A percentile compares a stretch with the other conserved stretches of the same genome.
Conservation (phyloP, 2,888 invertebrate genomes). For the Hypomecis punctinalis region DNA sequence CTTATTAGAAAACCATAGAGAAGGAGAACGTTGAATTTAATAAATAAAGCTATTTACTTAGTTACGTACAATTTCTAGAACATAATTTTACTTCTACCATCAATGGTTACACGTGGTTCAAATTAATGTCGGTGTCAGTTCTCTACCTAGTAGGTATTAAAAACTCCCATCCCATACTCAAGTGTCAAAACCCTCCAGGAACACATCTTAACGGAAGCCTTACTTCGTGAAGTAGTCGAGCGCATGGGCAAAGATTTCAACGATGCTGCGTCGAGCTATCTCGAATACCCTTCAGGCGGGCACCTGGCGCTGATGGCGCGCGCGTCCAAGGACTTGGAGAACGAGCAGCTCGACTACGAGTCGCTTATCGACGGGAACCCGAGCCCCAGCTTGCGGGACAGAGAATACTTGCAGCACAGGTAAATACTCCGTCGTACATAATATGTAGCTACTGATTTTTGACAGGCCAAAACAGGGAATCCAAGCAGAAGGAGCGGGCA, state of each 20-base stretch:
- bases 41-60: too few species aligned
- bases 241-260: slow-evolving; percentile 91
- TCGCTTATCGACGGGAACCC: slow-evolving; percentile 88
- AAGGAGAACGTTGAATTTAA: too few species aligned
- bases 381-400: slow-evolving; percentile 93
- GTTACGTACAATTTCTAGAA: too few species aligned
- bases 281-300: slow-evolving; percentile 86
- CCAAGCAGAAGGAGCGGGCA: too few species aligned
- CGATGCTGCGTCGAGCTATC: slow-evolving; percentile 86
- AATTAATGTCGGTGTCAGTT: too few species aligned
- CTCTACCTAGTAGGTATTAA: too few species aligned
- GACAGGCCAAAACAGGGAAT: too few species aligned
- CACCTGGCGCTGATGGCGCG: slow-evolving; percentile 80
- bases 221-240: slow-evolving; percentile 91
- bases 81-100: too few species aligned
- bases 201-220: slow-evolving; percentile 88
- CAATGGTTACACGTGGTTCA: too few species aligned
- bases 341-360: slow-evolving; percentile 90
- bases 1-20: too few species aligned
- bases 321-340: slow-evolving; percentile 84
- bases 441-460: too few species aligned
- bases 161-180: too few species aligned
- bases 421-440: slow-evolving; percentile 36
- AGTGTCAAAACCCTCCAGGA: slow-evolving; percentile 68
- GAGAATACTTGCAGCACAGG: slow-evolving; percentile 94